A percentile compares a stretch with the other conserved stretches of the same genome.
Evolutionary conservation across 2,797 vertebrate genomes (phyloP).

Genomic region (Sebastes matsubarae): DNA sequence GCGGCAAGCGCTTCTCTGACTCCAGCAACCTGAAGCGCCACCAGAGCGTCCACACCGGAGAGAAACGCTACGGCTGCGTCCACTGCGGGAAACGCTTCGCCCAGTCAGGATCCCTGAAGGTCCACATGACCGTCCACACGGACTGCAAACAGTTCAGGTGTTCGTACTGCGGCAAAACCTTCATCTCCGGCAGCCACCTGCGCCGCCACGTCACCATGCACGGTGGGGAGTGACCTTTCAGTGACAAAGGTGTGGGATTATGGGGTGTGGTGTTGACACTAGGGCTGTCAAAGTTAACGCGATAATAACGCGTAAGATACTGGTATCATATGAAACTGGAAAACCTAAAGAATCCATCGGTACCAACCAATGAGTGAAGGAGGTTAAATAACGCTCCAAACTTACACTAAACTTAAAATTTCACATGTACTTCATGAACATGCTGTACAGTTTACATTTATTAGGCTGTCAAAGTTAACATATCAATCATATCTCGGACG

Average conservation of each 20-base stretch:
- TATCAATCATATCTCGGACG: too few relatives aligned
- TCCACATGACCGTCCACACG: conserved; percentile 77
- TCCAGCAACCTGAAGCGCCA: conserved; percentile 83
- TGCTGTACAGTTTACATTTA: too few relatives aligned
- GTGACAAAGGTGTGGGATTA: conserved; percentile 1
- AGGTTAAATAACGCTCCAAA: too few relatives aligned
- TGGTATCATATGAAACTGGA: too few relatives aligned
- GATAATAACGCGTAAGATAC: too few relatives aligned
- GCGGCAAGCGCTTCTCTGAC: conserved; percentile 82
- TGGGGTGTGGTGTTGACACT: too few relatives aligned
- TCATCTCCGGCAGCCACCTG: conserved; percentile 76
- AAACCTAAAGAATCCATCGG: too few relatives aligned
- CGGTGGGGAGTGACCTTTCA: conserved; percentile 17
- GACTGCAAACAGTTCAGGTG: conserved; percentile 76
- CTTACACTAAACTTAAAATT: too few relatives aligned
- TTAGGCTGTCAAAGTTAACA: too few relatives aligned
- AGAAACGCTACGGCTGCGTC: conserved; percentile 81
- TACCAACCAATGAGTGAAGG: too few relatives aligned
- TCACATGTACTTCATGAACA: too few relatives aligned
- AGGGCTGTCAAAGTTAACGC: too few relatives aligned
- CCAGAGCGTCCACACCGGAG: conserved; percentile 84
- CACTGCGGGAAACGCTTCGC: conserved; percentile 83
- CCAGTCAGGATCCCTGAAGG: conserved; percentile 79
- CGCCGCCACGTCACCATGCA: conserved; percentile 63
- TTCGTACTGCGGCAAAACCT: conserved; percentile 68